A percentile compares a stretch with the other conserved stretches of the same genome.
phyloP scores from a whole-genome alignment of 37 sponge, comb jelly and placozoan species.

The Lycopodina hypogea region DNA sequence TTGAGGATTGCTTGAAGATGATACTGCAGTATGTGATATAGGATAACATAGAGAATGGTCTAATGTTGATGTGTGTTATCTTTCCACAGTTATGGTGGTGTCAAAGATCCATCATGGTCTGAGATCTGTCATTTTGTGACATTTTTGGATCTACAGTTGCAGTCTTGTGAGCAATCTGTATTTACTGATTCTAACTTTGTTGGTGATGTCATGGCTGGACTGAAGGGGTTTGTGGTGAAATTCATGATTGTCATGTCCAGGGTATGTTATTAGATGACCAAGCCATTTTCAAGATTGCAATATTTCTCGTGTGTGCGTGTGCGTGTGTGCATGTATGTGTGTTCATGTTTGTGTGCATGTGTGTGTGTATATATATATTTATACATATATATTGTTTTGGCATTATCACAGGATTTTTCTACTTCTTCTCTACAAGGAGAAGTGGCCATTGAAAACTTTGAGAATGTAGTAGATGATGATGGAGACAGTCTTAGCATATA shows the following conservation, averaged over 20 bases:
- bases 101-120: conserved; percentile 81
- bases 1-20: conserved; percentile 29
- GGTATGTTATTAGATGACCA: conserved; percentile 22
- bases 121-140: conserved; percentile 81
- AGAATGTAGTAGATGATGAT: neutral
- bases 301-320: neutral
- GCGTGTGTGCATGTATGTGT: neutral
- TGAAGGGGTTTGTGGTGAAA: conserved; percentile 80
- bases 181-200: conserved; percentile 56
- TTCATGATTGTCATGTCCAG: conserved; percentile 88
- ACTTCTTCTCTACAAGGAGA: conserved; percentile 62
- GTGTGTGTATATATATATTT: neutral
- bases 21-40: conserved; percentile 24
- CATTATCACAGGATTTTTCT: conserved; percentile 57
- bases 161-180: conserved; percentile 61
- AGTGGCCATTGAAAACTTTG: conserved; percentile 7
- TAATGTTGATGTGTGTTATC: neutral
- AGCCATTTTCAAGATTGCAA: too few species aligned
- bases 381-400: neutral
- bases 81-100: conserved; percentile 46
- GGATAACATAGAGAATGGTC: neutral
- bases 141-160: conserved; percentile 79
- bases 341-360: neutral
- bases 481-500: conserved; percentile 33
- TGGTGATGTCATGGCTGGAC: conserved; percentile 43